These are phyloP conservation scores for Tichodroma muraria DNA, from an alignment of 2,113 vertebrate genomes.

Conservation along the genomic window DNA sequence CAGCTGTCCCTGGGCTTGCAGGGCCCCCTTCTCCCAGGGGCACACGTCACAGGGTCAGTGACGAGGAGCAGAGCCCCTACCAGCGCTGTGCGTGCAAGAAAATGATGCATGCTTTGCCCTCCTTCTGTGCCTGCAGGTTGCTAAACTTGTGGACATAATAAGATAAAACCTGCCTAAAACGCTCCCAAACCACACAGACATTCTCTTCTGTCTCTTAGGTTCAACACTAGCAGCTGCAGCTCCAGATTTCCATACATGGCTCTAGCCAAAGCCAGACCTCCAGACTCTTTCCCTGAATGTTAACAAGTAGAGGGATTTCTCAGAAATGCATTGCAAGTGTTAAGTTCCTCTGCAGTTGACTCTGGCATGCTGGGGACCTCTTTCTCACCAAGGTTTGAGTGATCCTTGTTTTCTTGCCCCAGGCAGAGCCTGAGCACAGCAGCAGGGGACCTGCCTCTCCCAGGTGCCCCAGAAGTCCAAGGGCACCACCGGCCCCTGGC, in stretches of 20 bases:
- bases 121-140: not conserved
- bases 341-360: not conserved
- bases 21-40: not conserved
- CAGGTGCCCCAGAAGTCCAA: not conserved
- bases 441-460: not conserved
- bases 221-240: not conserved
- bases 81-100: accelerated
- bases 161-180: not conserved
- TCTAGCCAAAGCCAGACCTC: not conserved
- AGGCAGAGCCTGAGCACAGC: not conserved
- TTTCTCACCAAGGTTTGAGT: not conserved
- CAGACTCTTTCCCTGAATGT: not conserved
- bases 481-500: not conserved
- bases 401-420: not conserved
- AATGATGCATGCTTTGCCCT: not conserved
- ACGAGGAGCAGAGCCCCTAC: not conserved
- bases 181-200: not conserved
- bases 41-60: accelerated
- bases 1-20: not conserved
- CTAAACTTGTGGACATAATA: not conserved
- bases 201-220: not conserved
- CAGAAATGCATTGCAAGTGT: not conserved
- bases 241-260: not conserved
- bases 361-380: not conserved
- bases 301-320: not conserved